Percentiles rank a stretch among this genome's conserved stretches.
Evolutionary conservation across 1,140 invertebrate species (phyloP).

Genomic region (Melitaea cinxia): DNA sequence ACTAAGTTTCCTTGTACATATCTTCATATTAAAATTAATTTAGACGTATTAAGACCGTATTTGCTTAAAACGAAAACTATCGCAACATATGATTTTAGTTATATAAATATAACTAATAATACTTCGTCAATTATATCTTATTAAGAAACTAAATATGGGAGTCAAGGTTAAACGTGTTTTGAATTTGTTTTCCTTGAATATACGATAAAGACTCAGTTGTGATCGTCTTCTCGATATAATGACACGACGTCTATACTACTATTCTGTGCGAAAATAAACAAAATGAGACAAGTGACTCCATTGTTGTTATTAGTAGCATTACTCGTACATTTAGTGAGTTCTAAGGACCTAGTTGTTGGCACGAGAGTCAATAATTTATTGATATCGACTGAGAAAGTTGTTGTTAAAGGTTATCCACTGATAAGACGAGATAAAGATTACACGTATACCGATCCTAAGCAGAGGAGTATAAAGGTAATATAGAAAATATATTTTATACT

Average conservation of each 20-base stretch:
- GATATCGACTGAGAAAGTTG: slow-evolving; percentile 67
- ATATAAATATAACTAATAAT: too few species aligned
- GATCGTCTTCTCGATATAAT: slow-evolving; percentile 38
- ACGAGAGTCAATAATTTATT: slow-evolving; percentile 67
- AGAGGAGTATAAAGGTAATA: slow-evolving; percentile 66
- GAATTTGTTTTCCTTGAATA: slow-evolving; percentile 49
- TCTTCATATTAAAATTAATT: too few species aligned
- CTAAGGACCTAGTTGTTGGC: slow-evolving; percentile 64
- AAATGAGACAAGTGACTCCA: slow-evolving; percentile 55
- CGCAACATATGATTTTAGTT: too few species aligned
- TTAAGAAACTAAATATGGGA: slow-evolving; percentile 16
- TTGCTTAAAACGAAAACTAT: too few species aligned
- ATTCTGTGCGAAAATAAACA: slow-evolving; percentile 12
- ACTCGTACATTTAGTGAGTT: slow-evolving; percentile 47
- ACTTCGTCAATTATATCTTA: background rate
- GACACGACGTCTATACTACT: background rate
- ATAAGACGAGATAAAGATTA: slow-evolving; percentile 68
- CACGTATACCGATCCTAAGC: slow-evolving; percentile 57
- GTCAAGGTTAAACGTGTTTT: slow-evolving; percentile 40
- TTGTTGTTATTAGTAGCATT: slow-evolving; percentile 50
- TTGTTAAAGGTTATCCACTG: slow-evolving; percentile 51
- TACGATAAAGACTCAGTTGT: slow-evolving; percentile 37
- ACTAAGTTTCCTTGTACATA: too few species aligned
- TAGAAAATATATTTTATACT: background rate
- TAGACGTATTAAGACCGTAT: too few species aligned